Conservation (phyloP, 1,140 invertebrate genomes). For the Hydropsyche tenuis region DNA sequence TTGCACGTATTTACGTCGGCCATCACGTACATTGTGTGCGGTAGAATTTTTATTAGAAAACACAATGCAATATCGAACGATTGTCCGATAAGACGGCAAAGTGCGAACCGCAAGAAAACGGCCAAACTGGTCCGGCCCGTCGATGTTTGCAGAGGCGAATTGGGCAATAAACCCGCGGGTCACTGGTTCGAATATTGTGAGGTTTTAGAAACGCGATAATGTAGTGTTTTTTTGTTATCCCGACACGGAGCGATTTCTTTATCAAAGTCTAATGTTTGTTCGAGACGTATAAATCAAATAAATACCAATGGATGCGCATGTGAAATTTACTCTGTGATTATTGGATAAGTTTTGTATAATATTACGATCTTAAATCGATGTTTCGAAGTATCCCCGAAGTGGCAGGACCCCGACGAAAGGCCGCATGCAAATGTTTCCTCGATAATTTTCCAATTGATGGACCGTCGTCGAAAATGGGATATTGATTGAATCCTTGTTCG, state of each 20-base stretch:
- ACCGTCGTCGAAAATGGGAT: background rate
- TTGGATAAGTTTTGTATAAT: no score
- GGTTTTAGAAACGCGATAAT: background rate
- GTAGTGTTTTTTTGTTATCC: no score
- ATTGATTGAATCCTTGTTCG: constrained; percentile 3
- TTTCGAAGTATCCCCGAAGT: no score
- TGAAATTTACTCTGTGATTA: no score
- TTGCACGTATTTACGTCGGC: no score
- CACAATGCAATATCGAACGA: constrained; percentile 4
- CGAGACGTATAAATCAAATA: no score
- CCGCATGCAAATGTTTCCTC: background rate
- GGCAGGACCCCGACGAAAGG: no score
- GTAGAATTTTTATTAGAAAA: background rate
- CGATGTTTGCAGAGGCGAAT: constrained; percentile 9
- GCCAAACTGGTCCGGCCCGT: background rate
- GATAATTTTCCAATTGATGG: constrained; percentile 2
- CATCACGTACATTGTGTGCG: no score
- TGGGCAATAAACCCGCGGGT: constrained; percentile 3
- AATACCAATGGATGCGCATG: no score
- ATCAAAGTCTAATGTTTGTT: no score
- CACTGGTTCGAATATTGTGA: constrained; percentile 1
- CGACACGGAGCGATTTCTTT: no score
- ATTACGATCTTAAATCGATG: no score
- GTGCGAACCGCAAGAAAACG: background rate
- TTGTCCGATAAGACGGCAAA: background rate